A percentile compares a stretch with the other conserved stretches of the same genome.
Evolutionary conservation across 1,140 invertebrate species (phyloP).

Genomic region (Dendroctonus valens): DNA sequence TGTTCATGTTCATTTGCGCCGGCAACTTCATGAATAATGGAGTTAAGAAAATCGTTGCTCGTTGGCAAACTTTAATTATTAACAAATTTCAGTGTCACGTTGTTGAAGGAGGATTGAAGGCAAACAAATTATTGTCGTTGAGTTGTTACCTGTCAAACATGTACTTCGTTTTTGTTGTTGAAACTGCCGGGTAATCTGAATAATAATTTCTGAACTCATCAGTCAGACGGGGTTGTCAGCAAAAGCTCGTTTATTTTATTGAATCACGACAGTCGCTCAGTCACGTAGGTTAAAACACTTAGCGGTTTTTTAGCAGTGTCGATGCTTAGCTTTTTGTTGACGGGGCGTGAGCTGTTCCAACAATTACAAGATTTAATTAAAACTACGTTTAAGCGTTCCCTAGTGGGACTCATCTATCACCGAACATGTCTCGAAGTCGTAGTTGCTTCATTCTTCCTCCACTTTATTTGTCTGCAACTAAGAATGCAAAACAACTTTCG

Average conservation of each 20-base stretch:
- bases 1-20: no score
- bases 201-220: constrained; percentile 38
- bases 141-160: constrained; percentile 15
- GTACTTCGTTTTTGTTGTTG: constrained; percentile 7
- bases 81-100: constrained; percentile 2
- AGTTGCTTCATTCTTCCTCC: constrained; percentile 43
- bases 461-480: constrained; percentile 43
- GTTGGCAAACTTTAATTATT: no score
- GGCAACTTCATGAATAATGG: no score
- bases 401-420: constrained; percentile 51
- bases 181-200: constrained; percentile 12
- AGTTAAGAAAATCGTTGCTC: no score
- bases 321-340: constrained; percentile 40
- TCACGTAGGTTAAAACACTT: constrained; percentile 45
- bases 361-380: constrained; percentile 53
- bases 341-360: constrained; percentile 42
- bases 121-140: constrained; percentile 20
- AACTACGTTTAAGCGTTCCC: constrained; percentile 48
- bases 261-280: constrained; percentile 48
- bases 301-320: constrained; percentile 45
- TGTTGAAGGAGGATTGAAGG: neutral
- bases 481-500: no score
- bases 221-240: constrained; percentile 39
- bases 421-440: constrained; percentile 44
- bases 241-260: constrained; percentile 45